A percentile compares a stretch with the other conserved stretches of the same genome.
Evolutionary conservation across 2,797 vertebrate genomes (phyloP).

Genomic region (Pangasius krempfi): DNA sequence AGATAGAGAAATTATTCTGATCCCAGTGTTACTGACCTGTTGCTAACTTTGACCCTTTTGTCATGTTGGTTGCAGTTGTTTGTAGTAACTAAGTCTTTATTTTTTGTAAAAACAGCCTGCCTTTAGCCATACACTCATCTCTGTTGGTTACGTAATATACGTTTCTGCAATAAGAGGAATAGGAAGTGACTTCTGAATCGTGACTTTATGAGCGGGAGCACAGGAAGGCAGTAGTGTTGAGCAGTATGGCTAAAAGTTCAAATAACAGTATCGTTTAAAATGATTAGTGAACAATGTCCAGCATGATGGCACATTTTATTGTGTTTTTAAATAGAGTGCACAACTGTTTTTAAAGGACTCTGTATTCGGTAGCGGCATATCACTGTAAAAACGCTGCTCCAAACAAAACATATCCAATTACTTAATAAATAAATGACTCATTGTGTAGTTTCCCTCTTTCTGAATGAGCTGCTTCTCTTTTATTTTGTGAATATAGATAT

Average conservation of each 20-base stretch:
- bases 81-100: background rate
- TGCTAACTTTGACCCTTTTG: background rate
- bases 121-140: background rate
- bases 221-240: background rate
- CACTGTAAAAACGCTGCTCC: background rate
- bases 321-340: background rate
- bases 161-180: background rate
- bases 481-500: background rate
- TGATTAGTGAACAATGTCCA: background rate
- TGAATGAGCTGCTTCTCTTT: background rate
- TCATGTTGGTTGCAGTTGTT: background rate
- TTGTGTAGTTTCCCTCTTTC: background rate
- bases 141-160: background rate
- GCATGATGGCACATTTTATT: background rate
- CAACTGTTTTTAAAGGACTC: background rate
- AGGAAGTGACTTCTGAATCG: background rate
- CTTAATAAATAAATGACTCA: background rate
- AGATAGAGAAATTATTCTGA: background rate
- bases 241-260: background rate
- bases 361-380: background rate
- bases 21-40: background rate
- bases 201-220: background rate
- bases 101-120: background rate
- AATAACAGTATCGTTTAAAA: background rate
- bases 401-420: background rate